Evolutionary conservation across 2,797 vertebrate species (phyloP), one percentile per base, ranked within the genome.

Genomic region (Ctenopoma multispine): DNA sequence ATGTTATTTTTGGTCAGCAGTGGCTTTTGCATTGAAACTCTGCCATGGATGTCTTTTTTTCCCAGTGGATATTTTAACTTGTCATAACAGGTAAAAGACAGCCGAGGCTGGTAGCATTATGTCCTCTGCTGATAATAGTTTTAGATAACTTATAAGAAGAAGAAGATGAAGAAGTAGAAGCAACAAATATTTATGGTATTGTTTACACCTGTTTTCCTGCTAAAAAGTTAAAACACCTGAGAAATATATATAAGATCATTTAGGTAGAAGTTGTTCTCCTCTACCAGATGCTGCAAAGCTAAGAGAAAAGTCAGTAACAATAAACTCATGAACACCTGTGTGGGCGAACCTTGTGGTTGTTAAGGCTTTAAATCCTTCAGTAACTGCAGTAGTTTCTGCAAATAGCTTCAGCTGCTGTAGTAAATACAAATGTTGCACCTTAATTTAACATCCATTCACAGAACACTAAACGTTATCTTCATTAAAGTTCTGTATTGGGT

Each of bases 241-340:
- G 9, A 10, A 38, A 3, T 12, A 15, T 14, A 7, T 10, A 10
- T 10, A 36, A 38, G 36, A 38, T 38, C 1, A 2, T 10, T 3
- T 11, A 38, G 4, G 9, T 38, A 11, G 36, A 38, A 4, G 36
- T 43, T 43, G 36, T 43, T 43, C 17, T 43, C 0, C 20, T 41
- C 23, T 38, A 36, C 31, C 20, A 60, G 20, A 54, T 31, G 36
- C 71, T 66, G 4, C 15, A 48, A 47, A 54, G 43, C 48, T 10
- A 40, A 40, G 38, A 13, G 38, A 9, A 36, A 17, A 34, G 9
- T 34, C 18, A 50, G 48, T 27, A 15, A 43, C 1, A 50, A 14
- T 49, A 21, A 23, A 27, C 50, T n/a, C 20, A 20, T 31, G 20
- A 7, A 17, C 56, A 29, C 43, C 40, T 46, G 49, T 62, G 41